Conservation (phyloP, 2,113 vertebrate species). For the Myotis yumanensis region DNA sequence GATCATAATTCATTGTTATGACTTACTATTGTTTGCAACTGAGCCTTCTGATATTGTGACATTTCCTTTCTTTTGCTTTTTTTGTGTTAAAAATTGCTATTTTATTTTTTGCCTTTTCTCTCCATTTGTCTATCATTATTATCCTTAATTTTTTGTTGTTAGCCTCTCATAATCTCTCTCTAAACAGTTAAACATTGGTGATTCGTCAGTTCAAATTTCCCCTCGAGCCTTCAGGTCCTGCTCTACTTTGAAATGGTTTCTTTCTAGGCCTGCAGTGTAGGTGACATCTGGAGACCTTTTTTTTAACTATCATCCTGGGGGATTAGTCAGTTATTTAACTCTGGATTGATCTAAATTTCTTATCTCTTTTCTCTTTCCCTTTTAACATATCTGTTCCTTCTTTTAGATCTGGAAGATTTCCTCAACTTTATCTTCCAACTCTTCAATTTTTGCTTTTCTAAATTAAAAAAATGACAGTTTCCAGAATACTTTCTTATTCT, state of each 20-base stretch:
- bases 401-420: constrained; percentile 26
- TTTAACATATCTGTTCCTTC: not conserved
- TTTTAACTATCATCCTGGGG: not conserved
- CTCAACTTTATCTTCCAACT: constrained; percentile 1
- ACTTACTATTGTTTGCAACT: not conserved
- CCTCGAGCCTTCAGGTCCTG: not conserved
- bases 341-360: not conserved
- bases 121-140: not conserved
- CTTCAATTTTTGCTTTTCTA: constrained; percentile 43
- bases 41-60: not conserved
- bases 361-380: not conserved
- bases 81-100: not conserved
- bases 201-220: not conserved
- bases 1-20: not conserved
- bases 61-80: not conserved
- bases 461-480: not conserved
- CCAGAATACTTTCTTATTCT: constrained; percentile 4
- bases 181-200: not conserved
- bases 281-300: not conserved
- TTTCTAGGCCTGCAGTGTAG: not conserved
- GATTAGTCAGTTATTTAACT: constrained; percentile 20
- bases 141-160: constrained; percentile 3
- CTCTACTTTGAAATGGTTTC: not conserved
- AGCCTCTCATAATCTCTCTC: not conserved
- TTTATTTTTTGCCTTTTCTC: not conserved